Percentiles rank a stretch among this genome's conserved stretches.
Evolutionary conservation across 2,888 invertebrate species (phyloP).

Genomic region (Yponomeuta cagnagella): DNA sequence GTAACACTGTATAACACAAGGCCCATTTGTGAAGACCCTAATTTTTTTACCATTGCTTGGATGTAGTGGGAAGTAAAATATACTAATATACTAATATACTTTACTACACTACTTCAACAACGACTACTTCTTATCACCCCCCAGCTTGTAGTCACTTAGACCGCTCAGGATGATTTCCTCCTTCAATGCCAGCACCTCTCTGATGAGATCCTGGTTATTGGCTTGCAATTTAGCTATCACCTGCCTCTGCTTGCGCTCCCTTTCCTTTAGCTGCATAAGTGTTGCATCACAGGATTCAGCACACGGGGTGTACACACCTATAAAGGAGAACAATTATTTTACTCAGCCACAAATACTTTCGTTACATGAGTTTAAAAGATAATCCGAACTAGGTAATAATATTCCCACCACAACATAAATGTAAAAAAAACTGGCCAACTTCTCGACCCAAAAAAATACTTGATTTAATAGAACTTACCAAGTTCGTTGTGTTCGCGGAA

Average conservation of each 20-base stretch:
- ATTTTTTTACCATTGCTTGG: no score
- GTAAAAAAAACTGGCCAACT: no score
- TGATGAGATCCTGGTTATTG: constrained; percentile 46
- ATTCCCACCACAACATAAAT: no score
- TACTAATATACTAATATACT: no score
- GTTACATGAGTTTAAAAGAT: background rate
- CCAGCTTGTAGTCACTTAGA: constrained; percentile 25
- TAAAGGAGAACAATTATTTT: background rate
- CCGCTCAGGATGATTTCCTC: constrained; percentile 44
- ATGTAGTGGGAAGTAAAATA: no score
- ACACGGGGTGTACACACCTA: constrained; percentile 42
- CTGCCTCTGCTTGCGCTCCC: constrained; percentile 43
- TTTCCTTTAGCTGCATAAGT: constrained; percentile 40
- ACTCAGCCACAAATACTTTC: constrained; percentile 7
- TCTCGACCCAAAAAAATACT: no score
- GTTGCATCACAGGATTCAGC: constrained; percentile 47
- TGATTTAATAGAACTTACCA: no score
- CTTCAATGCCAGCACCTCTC: constrained; percentile 42
- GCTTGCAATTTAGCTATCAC: constrained; percentile 47
- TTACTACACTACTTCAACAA: background rate
- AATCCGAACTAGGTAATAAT: background rate
- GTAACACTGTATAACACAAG: no score
- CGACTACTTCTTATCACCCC: background rate
- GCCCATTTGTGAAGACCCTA: no score
- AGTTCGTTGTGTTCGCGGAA: no score